Evolutionary conservation across 2,113 vertebrate species (phyloP), one percentile per base, ranked within the genome.

Genomic region (Hemiscyllium ocellatum): DNA sequence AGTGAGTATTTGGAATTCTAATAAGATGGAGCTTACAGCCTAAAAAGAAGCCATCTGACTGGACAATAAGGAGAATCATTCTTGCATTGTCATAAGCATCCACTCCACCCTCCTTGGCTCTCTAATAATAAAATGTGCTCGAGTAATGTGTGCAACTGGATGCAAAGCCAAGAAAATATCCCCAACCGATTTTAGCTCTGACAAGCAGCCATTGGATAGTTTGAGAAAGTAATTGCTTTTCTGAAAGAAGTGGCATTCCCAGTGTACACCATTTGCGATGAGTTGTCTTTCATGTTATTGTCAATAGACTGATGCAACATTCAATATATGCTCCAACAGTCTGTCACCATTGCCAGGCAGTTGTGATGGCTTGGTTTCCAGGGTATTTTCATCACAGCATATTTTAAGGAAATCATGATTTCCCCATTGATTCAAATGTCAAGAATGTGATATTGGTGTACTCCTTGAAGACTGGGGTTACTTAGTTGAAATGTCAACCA

Each of bases 171-270:
- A 52, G 26, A 61, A 61, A 90, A 61, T 61, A 3, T 61, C 13
- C 3, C 26, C 24, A 3, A 90, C 12, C 13, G 12, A 76, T 0
- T 96, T 56, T 5, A 96, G 47, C 96, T 94, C 76, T 94, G 96
- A 96, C 24, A 96, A 96, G 95, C 68, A 80, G 96, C 95, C 56
- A 33, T n/a, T n/a, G 76, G 15, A 33, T 13, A 78, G 26, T 29
- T 78, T 33, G 85, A 24, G 47, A 86, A 56, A 52, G 1, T 33
- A 90, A 90, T 29, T 26, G 26, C 12, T 56, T 61, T 33, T 61
- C 13, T 33, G 52, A 90, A 90, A 90, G 26, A 61, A n/a, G 29
- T 33, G 29, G 52, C 13, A 56, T 90, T 90, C 87, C 8, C 87
- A 33, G 87, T 61, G 26, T 33, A 90, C 86, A 90, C 50, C 50